Conservation (phyloP, 2,113 vertebrate species). For the Embiotoca jacksoni region DNA sequence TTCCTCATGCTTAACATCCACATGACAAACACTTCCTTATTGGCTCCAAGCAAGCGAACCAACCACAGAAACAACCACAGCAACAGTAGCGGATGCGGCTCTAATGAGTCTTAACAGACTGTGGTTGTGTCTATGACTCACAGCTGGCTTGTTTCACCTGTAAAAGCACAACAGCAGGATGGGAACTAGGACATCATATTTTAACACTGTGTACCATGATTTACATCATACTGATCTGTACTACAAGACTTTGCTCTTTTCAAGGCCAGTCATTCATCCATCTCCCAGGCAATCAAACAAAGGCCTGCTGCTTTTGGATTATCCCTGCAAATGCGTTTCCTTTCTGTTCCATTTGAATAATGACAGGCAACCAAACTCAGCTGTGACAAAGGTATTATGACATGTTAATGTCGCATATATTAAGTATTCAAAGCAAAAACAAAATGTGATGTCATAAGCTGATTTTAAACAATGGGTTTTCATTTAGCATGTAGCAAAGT, state of each 20-base stretch:
- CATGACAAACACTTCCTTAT: slow-evolving; percentile 46
- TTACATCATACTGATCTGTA: slow-evolving; percentile 61
- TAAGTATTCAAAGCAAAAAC: slow-evolving; percentile 33
- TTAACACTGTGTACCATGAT: slow-evolving; percentile 27
- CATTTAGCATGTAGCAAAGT: slow-evolving; percentile 22
- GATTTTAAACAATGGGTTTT: slow-evolving; percentile 38
- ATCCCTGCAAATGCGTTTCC: slow-evolving; percentile 73
- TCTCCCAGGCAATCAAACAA: slow-evolving; percentile 65
- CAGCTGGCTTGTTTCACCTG: slow-evolving; percentile 65
- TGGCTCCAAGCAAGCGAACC: slow-evolving; percentile 46
- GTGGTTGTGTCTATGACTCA: slow-evolving; percentile 50
- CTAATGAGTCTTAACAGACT: slow-evolving; percentile 61
- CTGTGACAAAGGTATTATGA: slow-evolving; percentile 63
- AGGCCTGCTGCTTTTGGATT: slow-evolving; percentile 71
- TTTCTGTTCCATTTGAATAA: slow-evolving; percentile 68
- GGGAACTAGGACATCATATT: slow-evolving; percentile 59
- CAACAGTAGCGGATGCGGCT: slow-evolving; percentile 30
- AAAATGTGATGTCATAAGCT: slow-evolving; percentile 16
- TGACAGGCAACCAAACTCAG: slow-evolving; percentile 52
- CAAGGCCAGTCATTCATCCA: slow-evolving; percentile 67
- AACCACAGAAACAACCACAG: slow-evolving; percentile 63
- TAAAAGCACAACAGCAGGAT: slow-evolving; percentile 59
- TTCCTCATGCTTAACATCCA: slow-evolving; percentile 42
- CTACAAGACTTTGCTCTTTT: slow-evolving; percentile 45
- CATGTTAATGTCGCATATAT: slow-evolving; percentile 32